Evolutionary conservation across 2,797 vertebrate species (phyloP).

Genomic region (Cyprinella venusta): DNA sequence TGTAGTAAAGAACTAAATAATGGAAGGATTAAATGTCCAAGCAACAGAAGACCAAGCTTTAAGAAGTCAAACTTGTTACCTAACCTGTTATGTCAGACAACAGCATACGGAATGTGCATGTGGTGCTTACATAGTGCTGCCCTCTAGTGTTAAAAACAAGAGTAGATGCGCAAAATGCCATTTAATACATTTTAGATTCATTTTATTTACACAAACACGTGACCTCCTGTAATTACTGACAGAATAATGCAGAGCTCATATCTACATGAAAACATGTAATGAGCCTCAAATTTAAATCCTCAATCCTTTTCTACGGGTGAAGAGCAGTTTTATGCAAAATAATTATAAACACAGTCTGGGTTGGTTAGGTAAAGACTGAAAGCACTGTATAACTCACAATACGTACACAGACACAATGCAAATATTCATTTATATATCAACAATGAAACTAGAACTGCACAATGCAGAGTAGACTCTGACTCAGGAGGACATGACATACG

Average conservation of each 20-base stretch:
- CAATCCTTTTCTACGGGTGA: background rate
- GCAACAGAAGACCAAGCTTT: background rate
- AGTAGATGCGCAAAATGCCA: background rate
- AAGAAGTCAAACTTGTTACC: constrained; percentile 16
- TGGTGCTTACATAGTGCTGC: constrained; percentile 13
- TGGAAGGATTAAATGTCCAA: background rate
- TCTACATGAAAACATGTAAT: background rate
- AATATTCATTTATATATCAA: background rate
- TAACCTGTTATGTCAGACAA: constrained; percentile 45
- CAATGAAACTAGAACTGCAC: background rate
- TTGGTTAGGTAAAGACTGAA: constrained; percentile 4
- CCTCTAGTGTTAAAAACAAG: constrained; percentile 35
- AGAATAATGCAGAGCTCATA: background rate
- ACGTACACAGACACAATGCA: background rate
- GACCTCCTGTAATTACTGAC: background rate
- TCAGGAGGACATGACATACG: too few species aligned
- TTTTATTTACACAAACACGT: constrained; percentile 11
- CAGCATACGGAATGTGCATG: background rate
- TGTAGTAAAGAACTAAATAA: background rate
- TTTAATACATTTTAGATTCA: background rate
- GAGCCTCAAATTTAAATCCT: background rate
- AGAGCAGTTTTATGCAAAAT: background rate
- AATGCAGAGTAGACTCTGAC: constrained; percentile 1
- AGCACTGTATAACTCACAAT: background rate
- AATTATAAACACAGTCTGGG: background rate